Conservation (phyloP, 2,113 vertebrate species). For the Gymnocephalus cernua region DNA sequence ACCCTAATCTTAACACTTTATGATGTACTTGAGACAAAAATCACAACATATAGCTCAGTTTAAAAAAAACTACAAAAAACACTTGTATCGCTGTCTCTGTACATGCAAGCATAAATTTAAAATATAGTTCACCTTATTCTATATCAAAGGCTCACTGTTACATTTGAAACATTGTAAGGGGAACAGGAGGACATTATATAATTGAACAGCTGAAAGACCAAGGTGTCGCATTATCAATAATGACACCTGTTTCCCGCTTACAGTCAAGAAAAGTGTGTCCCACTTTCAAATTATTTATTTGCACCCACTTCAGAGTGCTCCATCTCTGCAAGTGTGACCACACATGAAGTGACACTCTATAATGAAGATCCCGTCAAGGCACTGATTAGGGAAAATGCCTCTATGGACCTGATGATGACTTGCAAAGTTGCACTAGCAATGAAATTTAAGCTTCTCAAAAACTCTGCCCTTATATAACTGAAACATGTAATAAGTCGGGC, state of each 20-base stretch:
- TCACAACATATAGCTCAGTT: not conserved
- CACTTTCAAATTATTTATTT: constrained; percentile 28
- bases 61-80: not conserved
- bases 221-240: not conserved
- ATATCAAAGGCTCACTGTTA: not conserved
- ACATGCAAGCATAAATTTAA: not conserved
- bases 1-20: not conserved
- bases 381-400: constrained; percentile 14
- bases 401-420: not conserved
- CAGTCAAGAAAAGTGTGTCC: not conserved
- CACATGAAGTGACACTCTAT: constrained; percentile 18
- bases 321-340: constrained; percentile 6
- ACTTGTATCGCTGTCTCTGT: not conserved
- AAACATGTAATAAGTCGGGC: not conserved
- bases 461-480: not conserved
- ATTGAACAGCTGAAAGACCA: not conserved
- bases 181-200: not conserved
- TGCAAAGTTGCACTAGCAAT: not conserved
- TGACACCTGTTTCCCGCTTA: not conserved
- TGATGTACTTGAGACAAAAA: not conserved
- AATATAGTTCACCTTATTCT: not conserved
- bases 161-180: not conserved
- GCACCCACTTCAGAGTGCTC: not conserved
- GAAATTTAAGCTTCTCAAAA: not conserved
- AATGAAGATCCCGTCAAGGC: not conserved